phyloP scores from a whole-genome alignment of 37 sponge, comb jelly and placozoan genomes.

The Diacarnus erythraeanus region DNA sequence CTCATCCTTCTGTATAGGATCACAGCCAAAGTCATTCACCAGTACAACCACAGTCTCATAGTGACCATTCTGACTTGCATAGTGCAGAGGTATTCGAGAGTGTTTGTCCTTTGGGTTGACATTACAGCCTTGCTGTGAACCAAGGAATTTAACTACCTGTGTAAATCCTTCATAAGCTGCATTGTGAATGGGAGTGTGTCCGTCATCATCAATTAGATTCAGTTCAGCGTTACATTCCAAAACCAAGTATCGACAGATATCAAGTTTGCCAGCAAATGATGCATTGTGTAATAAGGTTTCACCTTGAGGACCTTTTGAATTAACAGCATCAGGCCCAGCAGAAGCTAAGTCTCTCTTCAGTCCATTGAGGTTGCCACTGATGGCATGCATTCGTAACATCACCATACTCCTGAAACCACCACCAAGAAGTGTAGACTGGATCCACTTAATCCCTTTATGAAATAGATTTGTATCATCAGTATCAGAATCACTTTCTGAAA shows the following conservation, averaged over 20 bases:
- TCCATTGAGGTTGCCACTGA: slow-evolving; percentile 2
- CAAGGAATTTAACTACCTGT: slow-evolving; percentile 17
- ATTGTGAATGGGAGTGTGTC: slow-evolving; percentile 49
- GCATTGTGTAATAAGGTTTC: slow-evolving; percentile 43
- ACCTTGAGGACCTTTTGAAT: slow-evolving; percentile 12
- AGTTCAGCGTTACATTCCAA: slow-evolving; percentile 18
- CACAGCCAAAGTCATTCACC: neutral
- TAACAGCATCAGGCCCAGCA: neutral
- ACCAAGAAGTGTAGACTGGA: neutral
- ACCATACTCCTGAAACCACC: too few species aligned
- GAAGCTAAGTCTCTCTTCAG: slow-evolving; percentile 11
- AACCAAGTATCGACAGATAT: slow-evolving; percentile 30
- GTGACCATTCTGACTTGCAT: slow-evolving; percentile 47
- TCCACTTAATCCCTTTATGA: neutral
- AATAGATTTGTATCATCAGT: neutral
- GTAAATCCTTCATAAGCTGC: slow-evolving; percentile 40
- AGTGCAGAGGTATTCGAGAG: slow-evolving; percentile 32
- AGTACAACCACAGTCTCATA: slow-evolving; percentile 21
- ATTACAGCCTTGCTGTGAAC: slow-evolving; percentile 10
- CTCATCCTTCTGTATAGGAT: slow-evolving; percentile 7
- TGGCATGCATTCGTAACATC: slow-evolving; percentile 9
- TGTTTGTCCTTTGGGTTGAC: slow-evolving; percentile 12
- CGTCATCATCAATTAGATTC: slow-evolving; percentile 8
- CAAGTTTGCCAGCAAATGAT: slow-evolving; percentile 32
- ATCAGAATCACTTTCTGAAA: neutral